These are phyloP conservation scores for Danaus plexippus DNA, from an alignment of 1,140 invertebrate genomes.

Conservation along the genomic window DNA sequence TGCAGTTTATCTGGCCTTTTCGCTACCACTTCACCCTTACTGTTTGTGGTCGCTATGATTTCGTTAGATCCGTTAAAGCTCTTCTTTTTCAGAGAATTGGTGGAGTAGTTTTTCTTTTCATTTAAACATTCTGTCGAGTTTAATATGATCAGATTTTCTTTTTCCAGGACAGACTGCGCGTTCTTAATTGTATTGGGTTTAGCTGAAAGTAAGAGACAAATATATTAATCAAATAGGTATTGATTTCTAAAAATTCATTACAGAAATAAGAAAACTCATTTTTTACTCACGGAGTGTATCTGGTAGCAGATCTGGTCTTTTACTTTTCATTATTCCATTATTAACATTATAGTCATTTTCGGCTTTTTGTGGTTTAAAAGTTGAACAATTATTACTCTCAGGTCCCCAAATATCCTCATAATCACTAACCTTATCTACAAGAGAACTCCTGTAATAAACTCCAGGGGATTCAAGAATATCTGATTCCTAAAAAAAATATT, in stretches of 20 bases:
- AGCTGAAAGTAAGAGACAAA: slow-evolving; percentile 37
- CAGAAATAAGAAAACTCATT: not conserved
- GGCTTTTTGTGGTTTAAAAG: slow-evolving; percentile 69
- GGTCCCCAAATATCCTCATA: slow-evolving; percentile 95
- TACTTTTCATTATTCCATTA: slow-evolving; percentile 70
- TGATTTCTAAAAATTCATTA: slow-evolving; percentile 4
- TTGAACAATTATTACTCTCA: slow-evolving; percentile 75
- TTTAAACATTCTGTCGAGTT: slow-evolving; percentile 57
- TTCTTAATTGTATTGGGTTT: slow-evolving; percentile 61
- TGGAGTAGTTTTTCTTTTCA: slow-evolving; percentile 55
- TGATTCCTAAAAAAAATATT: slow-evolving; percentile 77
- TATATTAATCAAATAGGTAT: slow-evolving; percentile 9
- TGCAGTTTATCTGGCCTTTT: slow-evolving; percentile 69
- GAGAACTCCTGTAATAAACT: slow-evolving; percentile 86
- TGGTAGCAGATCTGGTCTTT: slow-evolving; percentile 76
- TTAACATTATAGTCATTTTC: slow-evolving; percentile 70
- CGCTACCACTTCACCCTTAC: slow-evolving; percentile 64
- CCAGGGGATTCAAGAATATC: slow-evolving; percentile 88
- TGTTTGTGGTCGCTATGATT: slow-evolving; percentile 70
- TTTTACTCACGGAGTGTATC: slow-evolving; percentile 76
- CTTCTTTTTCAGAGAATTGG: slow-evolving; percentile 51
- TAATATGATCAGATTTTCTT: slow-evolving; percentile 57
- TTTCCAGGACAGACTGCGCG: slow-evolving; percentile 60
- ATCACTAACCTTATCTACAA: slow-evolving; percentile 93
- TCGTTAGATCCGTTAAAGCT: slow-evolving; percentile 58